A percentile compares a stretch with the other conserved stretches of the same genome.
Conservation (phyloP, 2,888 invertebrate genomes). For the Tetropium fuscum region DNA sequence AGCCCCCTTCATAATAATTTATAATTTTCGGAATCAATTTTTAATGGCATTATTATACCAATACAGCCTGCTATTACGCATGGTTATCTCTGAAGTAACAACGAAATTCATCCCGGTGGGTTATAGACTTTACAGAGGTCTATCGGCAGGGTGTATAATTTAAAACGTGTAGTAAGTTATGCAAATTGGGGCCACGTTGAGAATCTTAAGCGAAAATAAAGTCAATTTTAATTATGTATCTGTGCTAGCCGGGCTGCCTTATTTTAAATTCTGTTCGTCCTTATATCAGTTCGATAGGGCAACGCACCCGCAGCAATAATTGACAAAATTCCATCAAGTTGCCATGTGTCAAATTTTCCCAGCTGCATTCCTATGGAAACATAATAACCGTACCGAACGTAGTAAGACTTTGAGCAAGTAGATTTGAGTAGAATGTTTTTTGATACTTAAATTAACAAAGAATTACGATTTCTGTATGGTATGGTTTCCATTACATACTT, state of each 20-base stretch:
- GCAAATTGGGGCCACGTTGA: conserved; percentile 47
- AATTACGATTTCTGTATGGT: too few relatives aligned
- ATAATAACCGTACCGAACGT: too few relatives aligned
- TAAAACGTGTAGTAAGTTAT: conserved; percentile 41
- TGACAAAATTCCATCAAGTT: too few relatives aligned
- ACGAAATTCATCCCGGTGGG: conserved; percentile 38
- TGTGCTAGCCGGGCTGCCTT: conserved; percentile 12
- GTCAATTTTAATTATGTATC: conserved; percentile 57
- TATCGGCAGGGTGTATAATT: conserved; percentile 44
- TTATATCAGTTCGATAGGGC: neutral
- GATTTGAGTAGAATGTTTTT: too few relatives aligned
- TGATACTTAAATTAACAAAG: too few relatives aligned
- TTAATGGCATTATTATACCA: conserved; percentile 23
- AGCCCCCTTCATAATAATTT: conserved; percentile 3
- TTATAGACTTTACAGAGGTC: conserved; percentile 41
- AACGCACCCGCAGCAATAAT: too few relatives aligned
- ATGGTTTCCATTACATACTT: too few relatives aligned
- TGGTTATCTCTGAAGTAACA: conserved; percentile 23
- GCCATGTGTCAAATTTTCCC: too few relatives aligned
- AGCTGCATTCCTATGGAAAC: too few relatives aligned
- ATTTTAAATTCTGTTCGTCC: neutral
- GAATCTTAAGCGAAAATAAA: conserved; percentile 57
- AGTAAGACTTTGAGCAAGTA: too few relatives aligned
- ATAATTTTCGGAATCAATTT: conserved; percentile 12
- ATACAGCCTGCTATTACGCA: conserved; percentile 24